These are phyloP conservation scores for Rhinopomastus cyanomelas DNA, from an alignment of 2,113 vertebrate species.

Conservation along the genomic window DNA sequence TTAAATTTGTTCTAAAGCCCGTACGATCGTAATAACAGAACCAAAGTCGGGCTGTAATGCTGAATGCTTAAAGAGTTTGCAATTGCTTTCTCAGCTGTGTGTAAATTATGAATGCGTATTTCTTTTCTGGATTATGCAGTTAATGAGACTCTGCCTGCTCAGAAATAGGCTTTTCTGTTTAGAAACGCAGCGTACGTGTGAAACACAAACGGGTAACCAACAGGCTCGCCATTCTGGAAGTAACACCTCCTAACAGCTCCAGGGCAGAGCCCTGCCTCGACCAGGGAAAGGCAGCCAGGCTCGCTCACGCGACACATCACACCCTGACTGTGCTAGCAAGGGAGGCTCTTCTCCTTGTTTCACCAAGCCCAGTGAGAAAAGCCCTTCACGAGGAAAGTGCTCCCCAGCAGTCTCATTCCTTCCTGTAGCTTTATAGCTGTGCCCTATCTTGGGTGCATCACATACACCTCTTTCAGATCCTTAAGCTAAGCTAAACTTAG, in stretches of 20 bases:
- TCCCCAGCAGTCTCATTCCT: neutral
- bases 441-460: rapidly evolving
- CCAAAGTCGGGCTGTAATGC: slow-evolving; percentile 30
- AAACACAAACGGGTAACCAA: slow-evolving; percentile 39
- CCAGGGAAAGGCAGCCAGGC: slow-evolving; percentile 30
- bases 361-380: neutral
- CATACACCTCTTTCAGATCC: neutral
- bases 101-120: slow-evolving; percentile 56
- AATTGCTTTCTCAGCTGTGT: slow-evolving; percentile 35
- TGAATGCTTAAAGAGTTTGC: slow-evolving; percentile 23
- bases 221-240: slow-evolving; percentile 55
- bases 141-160: slow-evolving; percentile 38
- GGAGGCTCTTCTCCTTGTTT: neutral
- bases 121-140: slow-evolving; percentile 21
- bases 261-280: neutral
- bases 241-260: slow-evolving; percentile 50
- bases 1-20: slow-evolving; percentile 47
- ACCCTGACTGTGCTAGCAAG: neutral
- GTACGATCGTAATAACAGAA: neutral
- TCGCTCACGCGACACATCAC: slow-evolving; percentile 24
- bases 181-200: slow-evolving; percentile 35
- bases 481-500: neutral
- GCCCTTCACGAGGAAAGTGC: neutral
- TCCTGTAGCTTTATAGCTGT: rapidly evolving
- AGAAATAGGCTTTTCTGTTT: slow-evolving; percentile 44